Base-by-base conservation (phyloP, 2,888 invertebrate species). In the Charanyca ferruginea region DNA sequence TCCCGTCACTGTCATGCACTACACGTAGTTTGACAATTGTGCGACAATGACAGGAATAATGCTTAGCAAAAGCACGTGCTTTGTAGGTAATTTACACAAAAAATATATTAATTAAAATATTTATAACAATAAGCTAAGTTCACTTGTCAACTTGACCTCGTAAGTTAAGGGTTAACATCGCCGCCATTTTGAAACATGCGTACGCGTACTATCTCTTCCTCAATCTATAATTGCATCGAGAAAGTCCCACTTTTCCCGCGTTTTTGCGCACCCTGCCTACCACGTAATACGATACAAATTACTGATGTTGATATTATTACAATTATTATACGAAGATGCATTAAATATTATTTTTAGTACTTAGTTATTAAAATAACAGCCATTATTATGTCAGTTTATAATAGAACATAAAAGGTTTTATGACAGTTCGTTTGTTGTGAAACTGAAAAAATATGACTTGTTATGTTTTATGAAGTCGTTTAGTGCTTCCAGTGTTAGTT, bases 211-310 rank as follows among this genome's bases (percentile, higher is more conserved):
- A 87, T 87, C 88, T 80, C 60, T 67, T 73, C 73, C 76, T 67
- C 79, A 60, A 88, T 85, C 87, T 85, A 84, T 89, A 90, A 90
- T 90, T 87, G 82, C 85, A 68, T 74, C 68, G 83, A 83, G 89
- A 90, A 89, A 88, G 87, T 87, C 67, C 79, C 74, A 79, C 76
- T 80, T 87, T 87, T 86, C 84, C 85, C 83, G 83, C 77, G 85
- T 88, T 88, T 89, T 88, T 89, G 76, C 80, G 41, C 85, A 79
- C 79, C 85, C 79, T 73, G 77, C 66, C 47, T 73, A 77, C 66
- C 47, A 68, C 59, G 62, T 72, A 67, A 76, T 76, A 66, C 54
- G 63, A 65, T 63, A 79, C 65, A 64, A 73, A 66, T 60, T 51
- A 66, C 63, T 69, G 45, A 57, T 62, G 60, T 57, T 53, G 42